Percentiles rank a stretch among this genome's conserved stretches.
These are phyloP conservation scores for Cyprinella venusta DNA, from an alignment of 2,797 vertebrate genomes.

Conservation along the genomic window DNA sequence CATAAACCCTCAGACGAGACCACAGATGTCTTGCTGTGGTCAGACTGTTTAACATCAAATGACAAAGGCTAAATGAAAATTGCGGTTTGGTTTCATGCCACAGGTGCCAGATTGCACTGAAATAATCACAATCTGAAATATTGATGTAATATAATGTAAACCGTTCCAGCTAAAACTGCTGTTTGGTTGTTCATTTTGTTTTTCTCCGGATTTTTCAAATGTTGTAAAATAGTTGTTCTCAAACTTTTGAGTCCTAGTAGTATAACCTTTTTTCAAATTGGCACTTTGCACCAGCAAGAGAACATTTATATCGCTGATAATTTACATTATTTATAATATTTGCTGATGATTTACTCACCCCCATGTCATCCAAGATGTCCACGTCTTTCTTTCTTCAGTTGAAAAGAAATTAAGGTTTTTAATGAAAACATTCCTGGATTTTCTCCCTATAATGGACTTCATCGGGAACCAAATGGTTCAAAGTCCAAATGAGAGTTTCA, in stretches of 20 bases:
- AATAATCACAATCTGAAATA: background rate
- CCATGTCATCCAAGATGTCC: too few species aligned
- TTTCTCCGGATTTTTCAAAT: background rate
- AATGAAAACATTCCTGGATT: too few species aligned
- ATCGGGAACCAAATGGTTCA: too few species aligned
- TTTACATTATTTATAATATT: too few species aligned
- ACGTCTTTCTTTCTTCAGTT: too few species aligned
- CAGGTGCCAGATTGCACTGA: background rate
- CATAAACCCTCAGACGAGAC: slow-evolving; percentile 1
- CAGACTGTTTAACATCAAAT: slow-evolving; percentile 1
- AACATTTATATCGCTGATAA: too few species aligned
- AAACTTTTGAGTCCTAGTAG: background rate
- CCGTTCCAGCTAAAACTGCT: background rate
- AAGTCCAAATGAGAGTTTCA: too few species aligned
- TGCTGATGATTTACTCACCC: too few species aligned
- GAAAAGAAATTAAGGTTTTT: too few species aligned
- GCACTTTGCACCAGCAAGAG: background rate
- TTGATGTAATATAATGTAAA: background rate
- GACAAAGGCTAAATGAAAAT: slow-evolving; percentile 22
- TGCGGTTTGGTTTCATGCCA: slow-evolving; percentile 13
- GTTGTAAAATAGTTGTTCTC: background rate
- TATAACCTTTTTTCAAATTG: background rate
- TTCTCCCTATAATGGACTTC: too few species aligned
- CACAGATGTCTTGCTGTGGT: slow-evolving; percentile 30
- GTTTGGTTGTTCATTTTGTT: background rate